These are phyloP conservation scores for Regulus satrapa DNA, from an alignment of 2,113 vertebrate species.

Conservation along the genomic window DNA sequence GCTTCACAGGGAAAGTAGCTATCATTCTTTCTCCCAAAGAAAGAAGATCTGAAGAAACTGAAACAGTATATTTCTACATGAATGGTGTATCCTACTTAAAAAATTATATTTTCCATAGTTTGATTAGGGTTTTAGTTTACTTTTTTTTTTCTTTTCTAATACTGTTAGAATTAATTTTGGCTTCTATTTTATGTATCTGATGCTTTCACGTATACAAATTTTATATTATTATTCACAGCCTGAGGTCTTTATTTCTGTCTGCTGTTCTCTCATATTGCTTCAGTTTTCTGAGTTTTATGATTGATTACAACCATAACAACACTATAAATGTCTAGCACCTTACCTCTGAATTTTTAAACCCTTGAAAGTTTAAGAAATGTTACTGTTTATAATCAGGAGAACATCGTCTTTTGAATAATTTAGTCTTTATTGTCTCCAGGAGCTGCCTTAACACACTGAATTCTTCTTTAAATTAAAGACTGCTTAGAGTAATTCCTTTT, in stretches of 20 bases:
- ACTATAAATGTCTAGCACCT: neutral
- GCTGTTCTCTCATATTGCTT: neutral
- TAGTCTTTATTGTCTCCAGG: neutral
- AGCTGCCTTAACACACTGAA: neutral
- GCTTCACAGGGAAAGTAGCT: neutral
- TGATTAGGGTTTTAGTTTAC: neutral
- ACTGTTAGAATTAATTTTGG: neutral
- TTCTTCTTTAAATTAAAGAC: neutral
- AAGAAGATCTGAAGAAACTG: neutral
- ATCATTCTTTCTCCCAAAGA: neutral
- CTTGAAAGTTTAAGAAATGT: neutral
- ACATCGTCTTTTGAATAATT: neutral
- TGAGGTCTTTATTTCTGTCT: neutral
- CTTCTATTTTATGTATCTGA: neutral
- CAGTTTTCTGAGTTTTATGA: neutral
- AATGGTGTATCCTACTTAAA: neutral
- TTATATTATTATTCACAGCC: neutral
- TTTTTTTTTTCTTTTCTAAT: neutral
- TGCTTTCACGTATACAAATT: neutral
- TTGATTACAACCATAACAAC: neutral
- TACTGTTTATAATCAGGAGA: neutral
- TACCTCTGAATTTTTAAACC: neutral
- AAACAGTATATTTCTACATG: neutral
- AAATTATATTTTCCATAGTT: neutral
- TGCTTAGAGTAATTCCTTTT: neutral